Evolutionary conservation across 2,113 vertebrate species (phyloP).

Genomic region (Rhegmatorhina hoffmannsi): DNA sequence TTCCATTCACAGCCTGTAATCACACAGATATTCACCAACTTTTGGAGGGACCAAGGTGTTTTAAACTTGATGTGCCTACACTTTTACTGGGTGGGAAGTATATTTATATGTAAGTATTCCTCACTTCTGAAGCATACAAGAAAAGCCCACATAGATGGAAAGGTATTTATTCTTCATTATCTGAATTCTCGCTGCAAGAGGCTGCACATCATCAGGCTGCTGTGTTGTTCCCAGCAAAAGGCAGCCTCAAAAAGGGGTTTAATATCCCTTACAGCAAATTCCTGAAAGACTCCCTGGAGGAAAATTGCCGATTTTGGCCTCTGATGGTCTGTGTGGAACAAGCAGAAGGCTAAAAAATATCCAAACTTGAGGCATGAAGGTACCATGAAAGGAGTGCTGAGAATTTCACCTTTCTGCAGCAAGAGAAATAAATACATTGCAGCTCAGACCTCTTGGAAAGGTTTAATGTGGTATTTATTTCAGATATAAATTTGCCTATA

Average conservation of each 20-base stretch:
- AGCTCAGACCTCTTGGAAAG: neutral
- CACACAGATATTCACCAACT: neutral
- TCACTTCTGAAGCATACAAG: neutral
- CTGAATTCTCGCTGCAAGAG: neutral
- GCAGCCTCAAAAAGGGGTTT: neutral
- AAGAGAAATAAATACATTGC: neutral
- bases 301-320: neutral
- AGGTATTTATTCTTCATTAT: neutral
- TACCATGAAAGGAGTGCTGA: neutral
- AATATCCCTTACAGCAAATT: neutral
- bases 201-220: neutral
- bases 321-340: neutral
- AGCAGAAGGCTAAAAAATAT: neutral
- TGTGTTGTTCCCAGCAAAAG: neutral
- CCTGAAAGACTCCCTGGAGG: neutral
- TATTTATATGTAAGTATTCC: neutral
- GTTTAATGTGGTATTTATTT: slow-evolving; percentile 33
- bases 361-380: neutral
- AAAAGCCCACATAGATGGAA: neutral
- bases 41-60: neutral
- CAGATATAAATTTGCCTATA: slow-evolving; percentile 38
- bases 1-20: neutral
- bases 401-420: neutral
- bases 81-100: neutral
- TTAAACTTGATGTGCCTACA: neutral